These are phyloP conservation scores for Copsychus sechellarum DNA, from an alignment of 2,113 vertebrate genomes.

Conservation along the genomic window DNA sequence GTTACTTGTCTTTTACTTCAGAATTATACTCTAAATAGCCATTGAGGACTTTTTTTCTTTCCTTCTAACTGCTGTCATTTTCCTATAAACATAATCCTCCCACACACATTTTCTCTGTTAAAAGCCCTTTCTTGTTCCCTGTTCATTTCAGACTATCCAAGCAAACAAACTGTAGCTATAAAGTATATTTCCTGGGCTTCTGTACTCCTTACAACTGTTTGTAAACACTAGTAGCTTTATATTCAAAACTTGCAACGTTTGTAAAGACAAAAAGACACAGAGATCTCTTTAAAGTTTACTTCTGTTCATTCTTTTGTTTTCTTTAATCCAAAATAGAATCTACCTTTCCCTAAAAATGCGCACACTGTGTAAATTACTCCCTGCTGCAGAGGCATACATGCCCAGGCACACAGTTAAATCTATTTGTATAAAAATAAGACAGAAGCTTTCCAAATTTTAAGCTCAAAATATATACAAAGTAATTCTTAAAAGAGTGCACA, in stretches of 20 bases:
- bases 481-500: neutral
- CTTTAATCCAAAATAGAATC: neutral
- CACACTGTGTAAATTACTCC: neutral
- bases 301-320: neutral
- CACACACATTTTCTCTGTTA: neutral
- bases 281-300: neutral
- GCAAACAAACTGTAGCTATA: neutral
- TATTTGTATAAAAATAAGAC: neutral
- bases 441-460: neutral
- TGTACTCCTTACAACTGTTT: neutral
- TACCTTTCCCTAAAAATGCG: neutral
- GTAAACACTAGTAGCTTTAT: neutral
- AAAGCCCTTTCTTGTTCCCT: neutral
- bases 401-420: neutral
- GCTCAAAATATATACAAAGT: neutral
- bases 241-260: neutral
- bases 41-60: neutral
- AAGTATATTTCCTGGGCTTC: neutral
- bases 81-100: neutral
- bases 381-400: neutral
- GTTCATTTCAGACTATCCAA: neutral
- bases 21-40: neutral
- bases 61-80: neutral
- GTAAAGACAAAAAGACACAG: neutral
- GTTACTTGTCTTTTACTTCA: neutral